Base-by-base conservation (phyloP, 2,888 invertebrate genomes). In the Syrista parreyssii region DNA sequence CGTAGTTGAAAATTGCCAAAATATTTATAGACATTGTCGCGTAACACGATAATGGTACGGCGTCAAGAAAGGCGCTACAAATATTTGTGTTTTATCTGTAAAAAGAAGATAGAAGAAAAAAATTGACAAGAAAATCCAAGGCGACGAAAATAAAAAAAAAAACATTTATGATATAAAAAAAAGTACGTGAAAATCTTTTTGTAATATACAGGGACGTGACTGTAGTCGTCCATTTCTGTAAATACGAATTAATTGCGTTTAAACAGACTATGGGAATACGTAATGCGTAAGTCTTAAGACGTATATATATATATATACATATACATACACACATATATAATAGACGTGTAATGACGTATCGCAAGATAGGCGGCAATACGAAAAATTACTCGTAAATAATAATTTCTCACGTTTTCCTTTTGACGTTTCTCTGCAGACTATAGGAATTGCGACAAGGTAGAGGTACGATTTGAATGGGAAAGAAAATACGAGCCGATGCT, bases 361-460 rank as follows among this genome's bases (percentile, higher is more conserved):
- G 23, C 23, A 9, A 55, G 23, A 23, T 55, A 55, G 15, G 23
- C 55, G 55, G 23, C 9, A 55, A 9, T 55, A 23, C 55, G 55
- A 55, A 55, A 23, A 55, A 23, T 23, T 55, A 55, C 55, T 23
- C 55, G 23, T 55, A 23, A 23, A 55, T 23, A 55, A 55, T 55
- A 55, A 23, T 55, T 55, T 55, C 55, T 55, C 55, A 55, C 55
- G 55, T 55, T 55, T 55, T 55, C 23, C 55, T 76, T 78, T 76
- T 68, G 73, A 82, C 79, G 75, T 75, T 79, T 81, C 81, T 85
- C 84, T 86, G 84, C 84, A 84, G 80, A 87, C 83, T 84, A 83
- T 85, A 88, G 85, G 84, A 87, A 87, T 87, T 87, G 84, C 82
- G 84, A 87, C 73, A 73, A 23, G 73, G 74, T 76, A 76, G 77